Base-by-base conservation (phyloP, 2,888 invertebrate species). In the Diogma glabrata region DNA sequence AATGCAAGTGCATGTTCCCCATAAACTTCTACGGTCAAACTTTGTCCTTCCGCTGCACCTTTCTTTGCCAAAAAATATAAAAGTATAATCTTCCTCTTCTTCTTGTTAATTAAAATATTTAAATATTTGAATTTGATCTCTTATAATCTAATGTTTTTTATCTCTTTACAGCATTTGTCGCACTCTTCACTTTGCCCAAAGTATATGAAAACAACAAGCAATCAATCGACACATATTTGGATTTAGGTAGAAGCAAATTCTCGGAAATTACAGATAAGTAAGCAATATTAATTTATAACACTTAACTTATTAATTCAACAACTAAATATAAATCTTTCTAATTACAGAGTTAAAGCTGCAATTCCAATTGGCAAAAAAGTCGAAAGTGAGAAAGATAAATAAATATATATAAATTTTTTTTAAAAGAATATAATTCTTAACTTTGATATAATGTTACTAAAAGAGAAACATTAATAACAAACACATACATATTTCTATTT, bases 161-260 rank as follows among this genome's bases (percentile, higher is more conserved):
- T 56, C 57, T 56, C 57, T 57, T 77, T 77, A 12, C 75, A 94
- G 94, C 84, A 61, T 90, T 92, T 74, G 83, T 95, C 63, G 87
- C 87, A 60, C 77, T 93, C 61, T 96, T 96, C 79, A 87, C 94
- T 60, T 77, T 95, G 74, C 96, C 96, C 57, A 96, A 95, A 77
- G 87, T 95, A 56, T 93, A 93, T 71, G 91, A 92, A 76, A 85
- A 87, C 75, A 92, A 93, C 79, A 90, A 93, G 75, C 78, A 85
- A 69, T 88, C 90, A 71, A 89, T 92, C 65, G 92, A 93, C 75
- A 85, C 88, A 70, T 88, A 92, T 72, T 76, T 92, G 61, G 88
- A 88, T 71, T 75, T 91, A 66, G 89, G 87, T 64, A 82, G 84
- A 74, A 83, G 79, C 69, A 91, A 90, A 77, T 76, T 91, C 71